Base-by-base conservation (phyloP, 2,113 vertebrate species). In the Rhabdomys dilectus region DNA sequence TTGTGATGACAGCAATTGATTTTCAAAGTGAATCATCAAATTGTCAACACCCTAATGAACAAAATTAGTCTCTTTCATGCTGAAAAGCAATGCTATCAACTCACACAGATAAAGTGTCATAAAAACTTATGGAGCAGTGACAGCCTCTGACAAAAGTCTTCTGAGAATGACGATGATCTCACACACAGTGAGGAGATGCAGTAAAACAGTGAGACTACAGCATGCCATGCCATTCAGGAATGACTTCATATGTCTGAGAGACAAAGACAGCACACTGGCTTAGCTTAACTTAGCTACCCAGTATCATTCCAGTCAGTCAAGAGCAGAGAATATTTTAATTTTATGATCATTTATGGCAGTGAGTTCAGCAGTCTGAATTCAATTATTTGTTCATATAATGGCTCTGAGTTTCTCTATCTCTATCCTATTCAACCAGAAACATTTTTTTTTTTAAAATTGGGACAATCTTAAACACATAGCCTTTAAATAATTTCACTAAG, bases 41-140 rank as follows among this genome's bases (percentile, higher is more conserved):
- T 89, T 94, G 76, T 92, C 93, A 95, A 93, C 53, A 95, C 53
- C 77, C 94, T 95, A 89, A 91, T 82, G 88, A 97, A 85, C 36
- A 96, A 93, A 96, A 96, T 91, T 88, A 96, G 90, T 96, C 92
- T 93, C 45, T 51, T 92, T 97, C 53, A 80, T 82, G 81, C 85
- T 96, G 53, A 96, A 95, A 97, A 96, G 96, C 66, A 96, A 62
- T 70, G 62, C 19, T 24, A 92, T 77, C 42, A 92, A 86, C 58
- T 68, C 77, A 78, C 66, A 51, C 13, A 95, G 70, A 94, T 93
- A 93, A 96, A 73, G 7, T 80, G 24, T 91, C 81, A 91, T 73
- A 92, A 96, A 93, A 93, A 88, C 58, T 58, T 96, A 94, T 7
- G 94, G 84, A 56, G 34, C 36, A 96, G 31, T 84, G 80, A 77